Conservation (phyloP, 2,888 invertebrate genomes). For the Scotopteryx bipunctaria region DNA sequence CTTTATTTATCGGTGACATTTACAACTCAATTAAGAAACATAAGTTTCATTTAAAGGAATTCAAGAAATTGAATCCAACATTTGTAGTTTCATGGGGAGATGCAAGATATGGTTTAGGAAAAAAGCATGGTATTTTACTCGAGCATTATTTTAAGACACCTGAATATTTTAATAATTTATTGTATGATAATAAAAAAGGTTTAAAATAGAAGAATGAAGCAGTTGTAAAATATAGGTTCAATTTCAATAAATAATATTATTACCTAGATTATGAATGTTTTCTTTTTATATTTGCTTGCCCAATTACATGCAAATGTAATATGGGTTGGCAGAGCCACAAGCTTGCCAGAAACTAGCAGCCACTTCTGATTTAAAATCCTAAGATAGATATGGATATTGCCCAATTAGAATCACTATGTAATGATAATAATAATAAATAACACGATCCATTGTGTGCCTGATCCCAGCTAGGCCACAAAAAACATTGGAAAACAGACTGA, state of each 20-base stretch:
- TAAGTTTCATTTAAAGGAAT: constrained; percentile 65
- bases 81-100: constrained; percentile 68
- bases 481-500: too few species aligned
- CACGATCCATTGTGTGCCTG: too few species aligned
- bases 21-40: constrained; percentile 61
- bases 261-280: too few species aligned
- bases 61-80: constrained; percentile 62
- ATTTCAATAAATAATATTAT: background rate
- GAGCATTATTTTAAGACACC: constrained; percentile 74
- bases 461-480: too few species aligned
- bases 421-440: too few species aligned
- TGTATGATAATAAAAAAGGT: constrained; percentile 50
- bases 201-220: constrained; percentile 19
- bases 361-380: too few species aligned
- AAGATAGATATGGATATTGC: too few species aligned
- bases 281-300: too few species aligned
- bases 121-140: constrained; percentile 67
- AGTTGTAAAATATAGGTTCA: background rate
- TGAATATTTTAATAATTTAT: constrained; percentile 65
- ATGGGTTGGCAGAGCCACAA: too few species aligned
- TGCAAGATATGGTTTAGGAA: constrained; percentile 65
- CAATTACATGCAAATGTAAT: too few species aligned
- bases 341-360: too few species aligned
- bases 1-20: constrained; percentile 65
- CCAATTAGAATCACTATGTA: too few species aligned